Conservation (phyloP, 2,888 invertebrate species). For the Rosalia funebris region DNA sequence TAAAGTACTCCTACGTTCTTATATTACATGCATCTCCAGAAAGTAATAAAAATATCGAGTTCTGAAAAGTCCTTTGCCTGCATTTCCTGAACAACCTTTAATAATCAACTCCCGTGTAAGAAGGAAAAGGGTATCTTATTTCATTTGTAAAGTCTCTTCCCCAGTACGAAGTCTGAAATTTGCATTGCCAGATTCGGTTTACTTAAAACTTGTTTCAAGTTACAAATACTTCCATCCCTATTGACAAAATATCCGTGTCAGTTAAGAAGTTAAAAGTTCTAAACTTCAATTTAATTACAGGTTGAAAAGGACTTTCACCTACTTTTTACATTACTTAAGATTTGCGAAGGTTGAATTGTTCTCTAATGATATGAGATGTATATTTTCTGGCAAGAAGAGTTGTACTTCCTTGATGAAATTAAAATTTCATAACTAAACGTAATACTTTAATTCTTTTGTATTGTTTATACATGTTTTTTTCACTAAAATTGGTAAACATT, state of each 20-base stretch:
- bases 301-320: not conserved
- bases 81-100: not conserved
- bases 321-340: no score
- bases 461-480: no score
- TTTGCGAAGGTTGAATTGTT: no score
- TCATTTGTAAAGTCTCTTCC: constrained; percentile 2
- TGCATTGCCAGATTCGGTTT: constrained; percentile 9
- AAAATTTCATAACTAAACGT: no score
- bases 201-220: constrained; percentile 17
- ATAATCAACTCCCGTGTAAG: constrained; percentile 2
- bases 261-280: constrained; percentile 8
- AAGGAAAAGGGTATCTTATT: constrained; percentile 4
- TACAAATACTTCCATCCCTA: constrained; percentile 9
- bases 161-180: constrained; percentile 12
- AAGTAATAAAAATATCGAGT: constrained; percentile 11
- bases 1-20: not conserved
- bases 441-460: no score
- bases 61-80: constrained; percentile 2
- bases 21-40: not conserved
- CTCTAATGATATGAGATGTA: no score
- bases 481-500: no score
- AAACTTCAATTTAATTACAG: constrained; percentile 17
- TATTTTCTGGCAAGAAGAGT: no score
- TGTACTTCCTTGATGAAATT: no score
- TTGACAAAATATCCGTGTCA: constrained; percentile 21